Base-by-base conservation (phyloP, 2,113 vertebrate genomes). In the Ursus arctos region DNA sequence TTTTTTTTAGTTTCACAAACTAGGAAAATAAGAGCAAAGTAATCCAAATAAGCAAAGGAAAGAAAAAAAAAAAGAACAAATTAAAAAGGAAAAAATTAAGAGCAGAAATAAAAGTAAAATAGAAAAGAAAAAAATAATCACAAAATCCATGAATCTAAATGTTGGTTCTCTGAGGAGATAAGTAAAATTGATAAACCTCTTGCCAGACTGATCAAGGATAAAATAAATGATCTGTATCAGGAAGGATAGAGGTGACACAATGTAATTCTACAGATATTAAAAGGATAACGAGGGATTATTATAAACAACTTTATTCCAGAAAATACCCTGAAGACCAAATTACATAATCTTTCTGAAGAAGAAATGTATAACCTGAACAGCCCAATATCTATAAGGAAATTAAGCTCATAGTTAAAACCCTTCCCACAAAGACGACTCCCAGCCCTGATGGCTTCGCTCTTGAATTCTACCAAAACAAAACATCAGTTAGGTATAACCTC, bases 391-490 rank as follows among this genome's bases (percentile, higher is more conserved):
- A 57, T 79, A 43, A 80, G 74, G n/a, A 88, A 59, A 40, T 51
- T 57, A 28, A 80, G 40, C 57, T 74, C 43, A 36, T 21, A 72
- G 18, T 90, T 85, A 40, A 95, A 93, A 95, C 36, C 10, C 2
- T 61, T 85, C 3, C 22, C 7, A 28, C 18, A 90, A 55, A 67
- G 12, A 88, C 53, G 83, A n/a, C 6, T 51, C 24, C 0, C 5
- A 6, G 4, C 24, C 8, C 6, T 63, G 11, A 43, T 63, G 22
- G 0, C 19, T 88, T 84, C 6, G 1, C 8, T 55, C 18, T 47
- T 89, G 26, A 72, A 72, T 88, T 79, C 47, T 85, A 55, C 16
- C 6, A 65, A 94, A 97, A 88, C 12, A 36, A 79, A 89, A 36
- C 12, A 82, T 65, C 12, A 40, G 22, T 55, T 81, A 89, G n/a